phyloP scores from a whole-genome alignment of 2,113 vertebrate species.

The Platichthys stellatus region DNA sequence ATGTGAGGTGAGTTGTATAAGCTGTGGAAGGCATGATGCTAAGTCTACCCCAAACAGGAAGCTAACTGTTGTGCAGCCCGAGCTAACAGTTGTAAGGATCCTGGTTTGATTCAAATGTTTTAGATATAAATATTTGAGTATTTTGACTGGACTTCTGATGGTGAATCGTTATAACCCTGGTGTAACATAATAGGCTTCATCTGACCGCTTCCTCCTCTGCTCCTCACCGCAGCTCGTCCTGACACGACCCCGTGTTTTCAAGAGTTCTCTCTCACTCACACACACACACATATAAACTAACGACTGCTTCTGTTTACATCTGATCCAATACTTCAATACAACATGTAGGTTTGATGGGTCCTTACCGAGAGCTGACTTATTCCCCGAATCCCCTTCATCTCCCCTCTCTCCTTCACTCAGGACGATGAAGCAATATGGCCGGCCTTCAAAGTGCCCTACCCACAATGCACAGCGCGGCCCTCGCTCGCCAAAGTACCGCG shows the following conservation, averaged over 20 bases:
- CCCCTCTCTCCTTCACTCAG: constrained; percentile 78
- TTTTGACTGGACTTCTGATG: not conserved
- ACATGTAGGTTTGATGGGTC: rapidly evolving
- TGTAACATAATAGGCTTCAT: not conserved
- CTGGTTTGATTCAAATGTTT: not conserved
- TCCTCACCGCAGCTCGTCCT: constrained; percentile 6
- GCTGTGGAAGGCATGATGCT: no score
- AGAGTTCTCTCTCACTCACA: no score
- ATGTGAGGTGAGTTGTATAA: not conserved
- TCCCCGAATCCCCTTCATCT: constrained; percentile 84
- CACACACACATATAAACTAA: not conserved
- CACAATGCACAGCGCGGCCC: constrained; percentile 64
- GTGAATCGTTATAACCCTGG: not conserved
- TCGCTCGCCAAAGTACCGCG: not conserved
- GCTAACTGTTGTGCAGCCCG: not conserved
- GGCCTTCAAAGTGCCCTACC: constrained; percentile 78
- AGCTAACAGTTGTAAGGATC: not conserved
- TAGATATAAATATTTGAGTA: not conserved
- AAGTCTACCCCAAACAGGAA: not conserved
- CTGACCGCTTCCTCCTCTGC: constrained; percentile 28
- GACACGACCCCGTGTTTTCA: not conserved
- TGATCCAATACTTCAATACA: not conserved
- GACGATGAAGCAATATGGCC: constrained; percentile 66
- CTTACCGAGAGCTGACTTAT: constrained; percentile 82
- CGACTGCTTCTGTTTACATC: rapidly evolving